A percentile compares a stretch with the other conserved stretches of the same genome.
phyloP scores from a whole-genome alignment of 2,113 vertebrate genomes.

The Pteropus alecto region DNA sequence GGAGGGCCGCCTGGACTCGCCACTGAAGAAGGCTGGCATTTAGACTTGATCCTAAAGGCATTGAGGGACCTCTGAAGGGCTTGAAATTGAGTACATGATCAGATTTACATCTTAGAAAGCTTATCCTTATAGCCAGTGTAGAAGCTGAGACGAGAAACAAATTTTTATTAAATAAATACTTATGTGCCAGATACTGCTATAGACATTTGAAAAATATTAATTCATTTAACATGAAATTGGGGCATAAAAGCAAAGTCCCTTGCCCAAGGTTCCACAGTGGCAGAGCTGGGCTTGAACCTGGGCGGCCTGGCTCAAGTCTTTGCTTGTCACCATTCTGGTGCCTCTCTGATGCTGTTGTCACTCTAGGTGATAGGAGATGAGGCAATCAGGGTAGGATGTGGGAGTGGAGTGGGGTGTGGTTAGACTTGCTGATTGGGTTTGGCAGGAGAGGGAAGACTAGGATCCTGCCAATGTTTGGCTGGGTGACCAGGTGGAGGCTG shows the following conservation, averaged over 20 bases:
- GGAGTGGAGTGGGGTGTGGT: neutral
- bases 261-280: neutral
- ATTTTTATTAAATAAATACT: neutral
- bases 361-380: neutral
- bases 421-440: neutral
- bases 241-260: neutral
- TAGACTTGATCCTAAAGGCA: neutral
- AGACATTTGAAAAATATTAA: neutral
- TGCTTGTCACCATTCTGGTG: neutral
- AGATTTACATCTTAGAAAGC: constrained; percentile 2
- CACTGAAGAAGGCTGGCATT: neutral
- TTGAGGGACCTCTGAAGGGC: neutral
- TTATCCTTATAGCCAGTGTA: neutral
- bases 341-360: neutral
- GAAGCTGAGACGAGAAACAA: neutral
- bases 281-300: neutral
- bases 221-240: neutral
- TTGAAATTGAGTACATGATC: neutral
- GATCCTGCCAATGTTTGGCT: neutral
- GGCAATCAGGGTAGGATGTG: neutral
- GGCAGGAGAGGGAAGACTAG: neutral
- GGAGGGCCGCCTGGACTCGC: neutral
- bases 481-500: neutral
- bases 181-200: neutral
- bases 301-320: neutral